A percentile compares a stretch with the other conserved stretches of the same genome.
These are phyloP conservation scores for Arion vulgaris DNA, from an alignment of 1,140 invertebrate genomes.

Conservation along the genomic window DNA sequence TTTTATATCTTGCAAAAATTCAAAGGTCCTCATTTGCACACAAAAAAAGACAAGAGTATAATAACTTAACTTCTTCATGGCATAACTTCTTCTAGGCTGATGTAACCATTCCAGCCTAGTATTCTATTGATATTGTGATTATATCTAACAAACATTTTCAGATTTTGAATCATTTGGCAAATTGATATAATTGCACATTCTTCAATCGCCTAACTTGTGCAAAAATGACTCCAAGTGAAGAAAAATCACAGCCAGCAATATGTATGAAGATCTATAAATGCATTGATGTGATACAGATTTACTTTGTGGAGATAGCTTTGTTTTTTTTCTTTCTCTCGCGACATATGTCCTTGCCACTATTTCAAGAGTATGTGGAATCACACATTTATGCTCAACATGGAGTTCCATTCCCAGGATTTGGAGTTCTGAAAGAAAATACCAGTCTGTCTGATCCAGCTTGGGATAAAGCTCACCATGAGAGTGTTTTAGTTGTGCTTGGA, in stretches of 20 bases:
- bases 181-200: no score
- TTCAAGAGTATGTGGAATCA: constrained; percentile 65
- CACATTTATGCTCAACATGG: constrained; percentile 59
- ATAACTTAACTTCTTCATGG: no score
- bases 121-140: no score
- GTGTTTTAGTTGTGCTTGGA: constrained; percentile 58
- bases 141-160: no score
- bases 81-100: no score
- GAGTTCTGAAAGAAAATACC: constrained; percentile 20
- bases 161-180: no score
- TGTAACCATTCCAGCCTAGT: no score
- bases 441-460: constrained; percentile 41
- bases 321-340: constrained; percentile 64
- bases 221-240: no score
- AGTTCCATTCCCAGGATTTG: constrained; percentile 46
- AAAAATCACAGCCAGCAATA: neutral
- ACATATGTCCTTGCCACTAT: constrained; percentile 68
- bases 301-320: constrained; percentile 64
- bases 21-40: no score
- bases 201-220: no score
- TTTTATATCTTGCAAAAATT: no score
- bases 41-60: no score
- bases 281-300: constrained; percentile 56
- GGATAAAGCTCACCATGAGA: constrained; percentile 60
- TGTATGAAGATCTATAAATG: constrained; percentile 28